These are phyloP conservation scores for Fratercula arctica DNA, from an alignment of 2,797 vertebrate genomes.

Conservation along the genomic window DNA sequence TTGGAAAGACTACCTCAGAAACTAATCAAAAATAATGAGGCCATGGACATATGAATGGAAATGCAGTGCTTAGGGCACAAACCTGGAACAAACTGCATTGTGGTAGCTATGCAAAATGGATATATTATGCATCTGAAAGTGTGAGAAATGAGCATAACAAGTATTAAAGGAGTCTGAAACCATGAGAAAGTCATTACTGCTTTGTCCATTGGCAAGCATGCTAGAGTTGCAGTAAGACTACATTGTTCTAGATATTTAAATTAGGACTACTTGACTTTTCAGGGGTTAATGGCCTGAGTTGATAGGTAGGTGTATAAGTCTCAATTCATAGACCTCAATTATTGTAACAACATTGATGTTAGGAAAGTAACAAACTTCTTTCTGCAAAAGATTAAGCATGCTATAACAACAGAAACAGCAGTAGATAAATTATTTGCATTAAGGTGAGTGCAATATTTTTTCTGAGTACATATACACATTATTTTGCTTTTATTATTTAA, in stretches of 20 bases:
- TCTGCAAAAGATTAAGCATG: background rate
- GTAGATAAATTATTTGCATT: background rate
- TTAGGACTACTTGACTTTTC: background rate
- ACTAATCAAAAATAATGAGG: constrained; percentile 32
- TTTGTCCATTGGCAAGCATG: background rate
- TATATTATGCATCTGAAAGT: background rate
- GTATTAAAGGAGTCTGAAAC: background rate
- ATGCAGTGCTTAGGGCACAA: background rate
- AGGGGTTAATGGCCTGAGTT: background rate
- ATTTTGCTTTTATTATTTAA: background rate
- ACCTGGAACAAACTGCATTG: background rate
- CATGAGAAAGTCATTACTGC: background rate
- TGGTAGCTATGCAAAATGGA: background rate
- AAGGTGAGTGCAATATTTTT: background rate
- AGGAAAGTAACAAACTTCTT: background rate
- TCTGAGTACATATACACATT: background rate
- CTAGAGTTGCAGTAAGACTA: background rate
- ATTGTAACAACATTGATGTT: background rate
- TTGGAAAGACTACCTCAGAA: background rate
- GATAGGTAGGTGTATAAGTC: background rate
- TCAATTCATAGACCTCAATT: background rate
- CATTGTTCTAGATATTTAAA: background rate
- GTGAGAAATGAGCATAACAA: background rate
- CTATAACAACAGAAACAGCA: background rate
- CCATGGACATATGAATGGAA: background rate